Conservation (phyloP, 2,888 invertebrate genomes). For the Agrochola macilenta region DNA sequence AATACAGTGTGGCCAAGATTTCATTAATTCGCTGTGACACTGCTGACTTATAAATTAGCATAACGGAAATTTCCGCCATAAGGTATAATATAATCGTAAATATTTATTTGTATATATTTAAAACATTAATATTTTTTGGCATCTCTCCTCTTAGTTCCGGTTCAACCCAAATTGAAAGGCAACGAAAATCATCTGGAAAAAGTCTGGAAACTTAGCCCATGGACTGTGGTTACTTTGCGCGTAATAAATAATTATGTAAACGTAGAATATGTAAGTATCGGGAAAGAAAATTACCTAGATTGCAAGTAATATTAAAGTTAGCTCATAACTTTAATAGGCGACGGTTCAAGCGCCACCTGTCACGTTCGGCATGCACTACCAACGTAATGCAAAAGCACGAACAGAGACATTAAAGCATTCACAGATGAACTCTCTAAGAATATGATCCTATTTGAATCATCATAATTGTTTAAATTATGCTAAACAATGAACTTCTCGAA, state of each 20-base stretch:
- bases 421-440: conserved; percentile 19
- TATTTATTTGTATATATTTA: conserved; percentile 41
- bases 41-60: conserved; percentile 66
- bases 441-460: conserved; percentile 28
- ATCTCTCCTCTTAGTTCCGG: conserved; percentile 19
- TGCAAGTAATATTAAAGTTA: conserved; percentile 35
- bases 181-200: not conserved
- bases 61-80: conserved; percentile 73
- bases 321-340: conserved; percentile 44
- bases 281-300: conserved; percentile 29
- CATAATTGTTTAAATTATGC: conserved; percentile 49
- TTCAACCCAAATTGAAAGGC: conserved; percentile 1
- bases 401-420: conserved; percentile 11
- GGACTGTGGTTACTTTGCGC: conserved; percentile 7
- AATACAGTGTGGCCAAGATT: conserved; percentile 66
- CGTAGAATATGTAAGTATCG: conserved; percentile 26
- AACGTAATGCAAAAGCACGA: conserved; percentile 19
- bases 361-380: conserved; percentile 23
- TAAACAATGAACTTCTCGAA: conserved; percentile 61
- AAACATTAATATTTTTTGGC: conserved; percentile 19
- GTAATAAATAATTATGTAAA: conserved; percentile 31
- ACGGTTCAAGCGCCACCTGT: conserved; percentile 32
- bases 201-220: not conserved
- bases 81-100: conserved; percentile 44
- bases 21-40: conserved; percentile 71